Percentiles rank a stretch among this genome's conserved stretches.
Evolutionary conservation across 64 coral and sea anemone genomes (phyloP).

Genomic region (Actinia equina): DNA sequence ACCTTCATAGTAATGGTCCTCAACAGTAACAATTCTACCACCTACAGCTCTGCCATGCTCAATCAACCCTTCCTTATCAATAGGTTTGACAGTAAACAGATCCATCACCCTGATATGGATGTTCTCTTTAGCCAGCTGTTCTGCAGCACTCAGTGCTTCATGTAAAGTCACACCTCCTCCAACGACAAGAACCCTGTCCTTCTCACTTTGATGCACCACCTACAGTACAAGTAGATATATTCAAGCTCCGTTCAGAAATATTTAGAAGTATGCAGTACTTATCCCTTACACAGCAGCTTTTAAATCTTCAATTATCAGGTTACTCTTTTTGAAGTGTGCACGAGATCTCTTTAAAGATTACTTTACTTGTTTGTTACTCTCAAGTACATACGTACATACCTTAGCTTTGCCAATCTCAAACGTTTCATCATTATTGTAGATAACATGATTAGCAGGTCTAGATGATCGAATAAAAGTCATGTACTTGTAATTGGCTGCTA

Average conservation of each 20-base stretch:
- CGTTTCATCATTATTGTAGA: slow-evolving; percentile 72
- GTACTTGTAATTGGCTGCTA: slow-evolving; percentile 73
- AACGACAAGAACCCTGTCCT: slow-evolving; percentile 70
- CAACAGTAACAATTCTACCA: slow-evolving; percentile 78
- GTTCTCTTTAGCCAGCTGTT: slow-evolving; percentile 52
- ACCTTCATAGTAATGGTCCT: slow-evolving; percentile 98
- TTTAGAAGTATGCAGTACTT: too few relatives aligned
- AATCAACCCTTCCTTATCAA: slow-evolving; percentile 74
- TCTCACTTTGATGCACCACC: slow-evolving; percentile 67
- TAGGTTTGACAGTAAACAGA: slow-evolving; percentile 89
- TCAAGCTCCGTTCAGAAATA: too few relatives aligned
- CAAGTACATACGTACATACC: slow-evolving; percentile 50
- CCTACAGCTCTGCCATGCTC: slow-evolving; percentile 68
- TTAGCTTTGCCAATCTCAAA: slow-evolving; percentile 97
- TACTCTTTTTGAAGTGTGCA: too few relatives aligned
- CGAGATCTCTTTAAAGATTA: too few relatives aligned
- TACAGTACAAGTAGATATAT: background rate
- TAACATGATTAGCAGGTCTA: slow-evolving; percentile 65
- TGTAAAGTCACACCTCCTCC: slow-evolving; percentile 84
- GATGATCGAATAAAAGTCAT: slow-evolving; percentile 89
- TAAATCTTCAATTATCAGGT: too few relatives aligned
- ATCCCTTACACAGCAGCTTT: too few relatives aligned
- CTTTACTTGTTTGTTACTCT: too few relatives aligned
- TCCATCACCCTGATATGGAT: slow-evolving; percentile 71
- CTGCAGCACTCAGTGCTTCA: slow-evolving; percentile 76